Percentiles rank a stretch among this genome's conserved stretches.
phyloP scores from a whole-genome alignment of 1,140 invertebrate genomes.

The Spodoptera litura region DNA sequence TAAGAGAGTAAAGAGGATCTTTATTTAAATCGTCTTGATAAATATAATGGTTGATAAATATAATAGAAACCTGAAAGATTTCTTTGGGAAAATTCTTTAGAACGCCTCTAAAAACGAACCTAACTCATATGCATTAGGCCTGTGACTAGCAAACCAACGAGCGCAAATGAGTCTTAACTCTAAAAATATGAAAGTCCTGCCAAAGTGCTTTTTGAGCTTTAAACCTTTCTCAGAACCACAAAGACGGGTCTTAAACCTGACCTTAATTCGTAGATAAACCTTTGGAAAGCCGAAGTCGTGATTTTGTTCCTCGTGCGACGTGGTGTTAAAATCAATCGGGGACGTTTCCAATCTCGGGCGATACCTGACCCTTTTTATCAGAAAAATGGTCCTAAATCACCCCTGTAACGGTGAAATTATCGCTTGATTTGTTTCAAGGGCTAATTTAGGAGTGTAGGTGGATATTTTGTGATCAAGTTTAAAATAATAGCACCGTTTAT shows the following conservation, averaged over 20 bases:
- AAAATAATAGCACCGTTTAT: neutral
- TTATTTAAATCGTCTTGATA: too few species aligned
- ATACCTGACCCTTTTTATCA: conserved; percentile 19
- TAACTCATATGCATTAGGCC: too few species aligned
- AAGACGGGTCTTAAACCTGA: neutral
- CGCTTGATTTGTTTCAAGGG: conserved; percentile 8
- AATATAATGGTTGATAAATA: too few species aligned
- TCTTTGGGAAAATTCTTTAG: too few species aligned
- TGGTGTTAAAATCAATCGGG: neutral
- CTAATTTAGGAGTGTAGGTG: neutral
- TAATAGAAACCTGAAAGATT: too few species aligned
- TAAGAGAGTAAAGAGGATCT: too few species aligned
- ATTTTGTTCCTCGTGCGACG: neutral
- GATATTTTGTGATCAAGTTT: neutral
- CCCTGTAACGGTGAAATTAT: neutral
- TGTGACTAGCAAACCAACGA: too few species aligned
- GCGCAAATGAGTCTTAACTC: too few species aligned
- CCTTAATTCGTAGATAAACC: neutral
- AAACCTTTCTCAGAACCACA: too few species aligned
- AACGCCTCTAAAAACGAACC: too few species aligned
- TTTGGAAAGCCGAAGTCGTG: neutral
- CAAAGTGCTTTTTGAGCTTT: too few species aligned
- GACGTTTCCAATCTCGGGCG: neutral
- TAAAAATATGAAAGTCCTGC: too few species aligned
- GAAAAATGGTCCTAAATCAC: neutral